Evolutionary conservation across 2,888 invertebrate genomes (phyloP).

Genomic region (Limnephilus marmoratus): DNA sequence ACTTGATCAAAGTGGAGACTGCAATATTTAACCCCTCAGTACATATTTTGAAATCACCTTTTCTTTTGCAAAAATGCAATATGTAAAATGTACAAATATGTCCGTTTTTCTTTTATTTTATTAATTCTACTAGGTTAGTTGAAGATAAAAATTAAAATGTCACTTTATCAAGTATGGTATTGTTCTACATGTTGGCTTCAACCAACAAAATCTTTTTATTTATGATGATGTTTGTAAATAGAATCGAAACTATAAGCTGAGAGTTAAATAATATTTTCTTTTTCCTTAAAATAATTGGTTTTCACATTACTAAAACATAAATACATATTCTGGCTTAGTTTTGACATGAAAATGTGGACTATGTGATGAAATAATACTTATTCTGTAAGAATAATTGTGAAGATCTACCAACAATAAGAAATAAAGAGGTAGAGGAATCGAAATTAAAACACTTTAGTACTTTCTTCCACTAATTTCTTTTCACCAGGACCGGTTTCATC

Average conservation of each 20-base stretch:
- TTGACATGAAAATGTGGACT: background rate
- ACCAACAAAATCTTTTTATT: no score
- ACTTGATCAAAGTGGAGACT: no score
- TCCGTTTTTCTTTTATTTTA: background rate
- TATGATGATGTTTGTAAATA: background rate
- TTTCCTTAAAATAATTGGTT: background rate
- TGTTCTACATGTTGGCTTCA: no score
- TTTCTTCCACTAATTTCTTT: no score
- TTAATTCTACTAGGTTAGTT: no score
- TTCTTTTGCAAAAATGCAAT: background rate
- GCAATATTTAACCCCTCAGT: no score
- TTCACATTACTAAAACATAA: background rate
- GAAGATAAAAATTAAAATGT: no score
- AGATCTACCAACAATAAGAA: background rate
- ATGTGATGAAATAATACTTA: background rate
- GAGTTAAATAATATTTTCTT: background rate
- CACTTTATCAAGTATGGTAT: no score
- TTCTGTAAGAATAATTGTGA: background rate
- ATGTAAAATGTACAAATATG: background rate
- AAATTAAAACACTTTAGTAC: no score
- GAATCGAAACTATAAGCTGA: background rate
- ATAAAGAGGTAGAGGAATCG: background rate
- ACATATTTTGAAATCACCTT: no score
- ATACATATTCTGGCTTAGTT: background rate
- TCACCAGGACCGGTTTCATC: no score